A percentile compares a stretch with the other conserved stretches of the same genome.
Conservation (phyloP, 2,888 invertebrate genomes). For the Augochlorella aurata region DNA sequence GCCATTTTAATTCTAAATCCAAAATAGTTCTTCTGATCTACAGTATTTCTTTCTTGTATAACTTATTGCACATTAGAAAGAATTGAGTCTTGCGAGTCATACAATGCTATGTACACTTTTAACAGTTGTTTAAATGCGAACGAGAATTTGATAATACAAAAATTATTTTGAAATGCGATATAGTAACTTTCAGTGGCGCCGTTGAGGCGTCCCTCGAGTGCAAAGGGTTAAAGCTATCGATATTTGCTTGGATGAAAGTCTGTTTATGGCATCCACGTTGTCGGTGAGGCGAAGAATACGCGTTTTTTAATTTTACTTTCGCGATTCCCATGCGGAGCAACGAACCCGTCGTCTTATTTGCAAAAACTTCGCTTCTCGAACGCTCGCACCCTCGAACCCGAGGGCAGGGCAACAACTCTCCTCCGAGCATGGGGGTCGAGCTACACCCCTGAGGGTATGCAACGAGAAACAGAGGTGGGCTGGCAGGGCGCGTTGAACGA, state of each 20-base stretch:
- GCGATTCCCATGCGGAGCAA: constrained; percentile 34
- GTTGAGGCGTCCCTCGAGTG: too few relatives aligned
- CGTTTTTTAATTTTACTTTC: constrained; percentile 11
- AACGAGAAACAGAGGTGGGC: constrained; percentile 22
- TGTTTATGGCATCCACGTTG: neutral
- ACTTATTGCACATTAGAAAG: too few relatives aligned
- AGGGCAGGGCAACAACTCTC: constrained; percentile 35
- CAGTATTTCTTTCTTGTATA: too few relatives aligned
- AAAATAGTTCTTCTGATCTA: too few relatives aligned
- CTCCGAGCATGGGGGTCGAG: constrained; percentile 30
- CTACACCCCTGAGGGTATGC: constrained; percentile 24
- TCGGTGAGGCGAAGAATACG: neutral
- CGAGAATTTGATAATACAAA: too few relatives aligned
- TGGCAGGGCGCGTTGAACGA: constrained; percentile 50
- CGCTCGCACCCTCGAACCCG: constrained; percentile 42
- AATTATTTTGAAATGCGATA: too few relatives aligned
- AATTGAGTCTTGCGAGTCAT: too few relatives aligned
- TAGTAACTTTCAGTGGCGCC: too few relatives aligned
- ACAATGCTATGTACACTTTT: too few relatives aligned
- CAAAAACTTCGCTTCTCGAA: constrained; percentile 29
- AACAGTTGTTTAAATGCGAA: too few relatives aligned
- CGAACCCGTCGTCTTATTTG: constrained; percentile 52
- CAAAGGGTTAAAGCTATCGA: neutral
- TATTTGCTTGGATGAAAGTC: neutral
- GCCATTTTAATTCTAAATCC: too few relatives aligned